Percentiles rank a stretch among this genome's conserved stretches.
Evolutionary conservation across 2,797 vertebrate species (phyloP).

Genomic region (Crocidura indochinensis): DNA sequence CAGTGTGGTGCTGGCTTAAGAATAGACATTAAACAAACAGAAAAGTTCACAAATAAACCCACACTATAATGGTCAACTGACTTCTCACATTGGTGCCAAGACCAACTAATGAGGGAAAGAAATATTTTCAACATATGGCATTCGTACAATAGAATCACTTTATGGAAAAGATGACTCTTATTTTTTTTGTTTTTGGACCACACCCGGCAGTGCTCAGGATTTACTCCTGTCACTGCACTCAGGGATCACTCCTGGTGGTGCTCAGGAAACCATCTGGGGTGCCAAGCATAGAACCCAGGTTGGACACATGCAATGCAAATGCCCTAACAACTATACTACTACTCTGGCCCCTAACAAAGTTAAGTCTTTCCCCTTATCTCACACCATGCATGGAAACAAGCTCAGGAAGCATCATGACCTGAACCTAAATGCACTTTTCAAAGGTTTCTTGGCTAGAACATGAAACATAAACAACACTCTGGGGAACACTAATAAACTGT

Average conservation of each 20-base stretch:
- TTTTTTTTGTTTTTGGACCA: too few species aligned
- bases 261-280: too few species aligned
- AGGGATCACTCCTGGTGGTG: too few species aligned
- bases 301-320: too few species aligned
- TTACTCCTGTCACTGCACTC: too few species aligned
- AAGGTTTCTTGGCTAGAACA: constrained; percentile 21
- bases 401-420: not conserved
- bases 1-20: not conserved
- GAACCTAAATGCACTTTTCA: not conserved
- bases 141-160: not conserved
- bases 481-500: not conserved
- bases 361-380: not conserved
- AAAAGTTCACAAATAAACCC: constrained; percentile 55
- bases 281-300: too few species aligned
- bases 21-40: not conserved
- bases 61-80: not conserved
- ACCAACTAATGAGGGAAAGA: constrained; percentile 30
- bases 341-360: not conserved
- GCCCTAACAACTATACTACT: too few species aligned
- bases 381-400: constrained; percentile 11
- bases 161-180: not conserved
- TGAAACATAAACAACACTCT: constrained; percentile 13
- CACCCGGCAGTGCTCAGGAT: too few species aligned
- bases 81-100: constrained; percentile 43
- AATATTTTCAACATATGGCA: constrained; percentile 53